These are phyloP conservation scores for Felis chaus DNA, from an alignment of 2,113 vertebrate genomes.

Conservation along the genomic window DNA sequence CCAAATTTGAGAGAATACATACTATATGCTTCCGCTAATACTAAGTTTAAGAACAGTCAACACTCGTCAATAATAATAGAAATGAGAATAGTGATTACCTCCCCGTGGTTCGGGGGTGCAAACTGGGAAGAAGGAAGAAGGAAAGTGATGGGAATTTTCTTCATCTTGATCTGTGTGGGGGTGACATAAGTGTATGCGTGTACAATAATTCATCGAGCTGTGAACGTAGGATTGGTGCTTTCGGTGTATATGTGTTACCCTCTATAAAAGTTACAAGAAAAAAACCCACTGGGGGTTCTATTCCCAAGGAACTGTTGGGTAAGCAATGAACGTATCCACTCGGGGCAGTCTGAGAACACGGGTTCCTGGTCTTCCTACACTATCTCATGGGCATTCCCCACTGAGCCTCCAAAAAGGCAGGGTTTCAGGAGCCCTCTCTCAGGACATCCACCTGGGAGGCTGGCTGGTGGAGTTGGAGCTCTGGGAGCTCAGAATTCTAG, in stretches of 20 bases:
- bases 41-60: background rate
- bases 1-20: background rate
- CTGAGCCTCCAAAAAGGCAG: background rate
- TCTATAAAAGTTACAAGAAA: background rate
- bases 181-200: background rate
- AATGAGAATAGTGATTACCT: background rate
- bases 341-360: background rate
- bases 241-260: background rate
- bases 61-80: background rate
- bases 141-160: background rate
- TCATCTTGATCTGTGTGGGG: background rate
- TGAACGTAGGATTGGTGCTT: background rate
- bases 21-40: background rate
- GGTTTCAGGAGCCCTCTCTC: background rate
- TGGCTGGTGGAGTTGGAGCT: background rate
- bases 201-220: background rate
- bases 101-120: background rate
- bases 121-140: background rate
- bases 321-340: background rate
- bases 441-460: background rate
- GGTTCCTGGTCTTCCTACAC: background rate
- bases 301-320: background rate
- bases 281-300: background rate
- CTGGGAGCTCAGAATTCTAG: constrained; percentile 11
- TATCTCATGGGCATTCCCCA: background rate